Evolutionary conservation across 2,113 vertebrate genomes (phyloP), one percentile per base, ranked within the genome.

Genomic region (Gracilinanus agilis): DNA sequence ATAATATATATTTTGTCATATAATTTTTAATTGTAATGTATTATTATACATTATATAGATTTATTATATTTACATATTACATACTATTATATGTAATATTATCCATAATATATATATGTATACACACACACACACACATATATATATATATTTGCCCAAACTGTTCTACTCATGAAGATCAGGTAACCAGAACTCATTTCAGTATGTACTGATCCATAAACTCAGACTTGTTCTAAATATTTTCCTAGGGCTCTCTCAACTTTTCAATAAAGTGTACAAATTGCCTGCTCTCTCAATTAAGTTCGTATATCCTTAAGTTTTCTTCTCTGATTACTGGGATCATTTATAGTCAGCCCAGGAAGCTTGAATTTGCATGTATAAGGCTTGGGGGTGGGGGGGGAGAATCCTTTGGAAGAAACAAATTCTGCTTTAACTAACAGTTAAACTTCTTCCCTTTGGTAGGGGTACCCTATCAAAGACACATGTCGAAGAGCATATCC

Each of bases 391-490:
- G 49, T 2, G 49, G 92, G 49, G 49, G 49, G 49, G 92, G 93
- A 67, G 89, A 3, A 61, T 2, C 19, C 2, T 25, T 53, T 44
- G 27, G 25, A 94, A 88, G 19, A 90, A 90, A 9, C 2, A 40
- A 55, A 54, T 75, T 94, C 55, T 67, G 49, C 13, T 91, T 91
- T 90, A 29, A n/a, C 12, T 89, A 21, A 19, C 44, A 21, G 24
- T 6, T 83, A 56, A 90, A 94, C 90, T 83, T 91, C 58, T 90
- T 93, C 19, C 19, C 92, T 44, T 94, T 92, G 88, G 88, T 88
- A 93, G 88, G 93, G 34, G 21, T 95, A 27, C 91, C 29, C 54
- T 90, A 44, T 88, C 10, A 75, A 5, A 23, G 49, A 24, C 24
- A 24, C 55, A 94, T 54, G 2, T 93, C 44, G n/a, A 96, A 94